These are phyloP conservation scores for Phyllostomus discolor DNA, from an alignment of 2,113 vertebrate genomes.

Conservation along the genomic window DNA sequence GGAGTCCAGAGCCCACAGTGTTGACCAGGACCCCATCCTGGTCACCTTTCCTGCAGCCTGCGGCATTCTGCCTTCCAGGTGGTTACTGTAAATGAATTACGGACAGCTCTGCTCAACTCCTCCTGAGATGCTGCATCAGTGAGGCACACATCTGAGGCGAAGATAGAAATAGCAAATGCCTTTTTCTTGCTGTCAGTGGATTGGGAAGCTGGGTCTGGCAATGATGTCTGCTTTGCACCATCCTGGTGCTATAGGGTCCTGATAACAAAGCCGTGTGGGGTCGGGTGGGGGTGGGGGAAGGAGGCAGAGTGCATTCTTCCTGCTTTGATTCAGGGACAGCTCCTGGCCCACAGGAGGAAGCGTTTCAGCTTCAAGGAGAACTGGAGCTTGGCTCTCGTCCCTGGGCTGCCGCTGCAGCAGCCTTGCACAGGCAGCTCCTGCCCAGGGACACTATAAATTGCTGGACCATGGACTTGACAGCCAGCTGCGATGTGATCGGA, in stretches of 20 bases:
- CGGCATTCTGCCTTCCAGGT: neutral
- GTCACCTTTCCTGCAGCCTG: neutral
- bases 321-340: neutral
- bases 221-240: neutral
- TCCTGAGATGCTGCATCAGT: neutral
- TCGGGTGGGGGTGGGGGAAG: fast-evolving
- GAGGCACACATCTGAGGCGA: neutral
- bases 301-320: neutral
- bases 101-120: neutral
- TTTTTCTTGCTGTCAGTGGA: neutral
- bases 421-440: neutral
- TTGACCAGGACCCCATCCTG: neutral
- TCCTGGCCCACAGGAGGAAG: neutral
- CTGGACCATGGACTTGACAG: conserved; percentile 53
- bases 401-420: neutral
- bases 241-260: neutral
- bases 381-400: neutral
- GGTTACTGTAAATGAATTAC: neutral
- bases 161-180: neutral
- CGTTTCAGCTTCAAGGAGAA: conserved; percentile 43
- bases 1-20: neutral
- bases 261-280: neutral
- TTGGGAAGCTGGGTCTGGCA: neutral
- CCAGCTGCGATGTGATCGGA: conserved; percentile 54
- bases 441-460: conserved; percentile 52